A percentile compares a stretch with the other conserved stretches of the same genome.
These are phyloP conservation scores for Hirudinaria manillensis DNA, from an alignment of 2,888 invertebrate species.

Conservation along the genomic window DNA sequence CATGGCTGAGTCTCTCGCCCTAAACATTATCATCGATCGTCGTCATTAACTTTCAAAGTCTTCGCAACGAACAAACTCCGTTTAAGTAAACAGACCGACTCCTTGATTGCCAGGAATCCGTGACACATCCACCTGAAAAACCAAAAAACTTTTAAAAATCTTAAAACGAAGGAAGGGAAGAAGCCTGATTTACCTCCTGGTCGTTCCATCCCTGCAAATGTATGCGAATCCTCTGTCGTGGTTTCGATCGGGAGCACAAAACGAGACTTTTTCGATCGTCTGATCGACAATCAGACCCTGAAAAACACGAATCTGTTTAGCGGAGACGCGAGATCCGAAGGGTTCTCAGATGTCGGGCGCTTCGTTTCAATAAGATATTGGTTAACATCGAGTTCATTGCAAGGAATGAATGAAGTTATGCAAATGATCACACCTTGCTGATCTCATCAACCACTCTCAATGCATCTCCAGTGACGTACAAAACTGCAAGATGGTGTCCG, in stretches of 20 bases:
- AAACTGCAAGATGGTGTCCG: conserved; percentile 55
- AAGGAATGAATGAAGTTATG: neutral
- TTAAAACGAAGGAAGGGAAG: no score
- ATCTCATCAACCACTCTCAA: conserved; percentile 95
- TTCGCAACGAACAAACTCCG: neutral
- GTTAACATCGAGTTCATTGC: neutral
- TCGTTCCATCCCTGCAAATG: conserved; percentile 96
- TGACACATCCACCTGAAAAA: conserved; percentile 94
- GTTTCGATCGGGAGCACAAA: conserved; percentile 96
- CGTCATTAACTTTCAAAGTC: conserved; percentile 5
- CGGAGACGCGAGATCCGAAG: neutral
- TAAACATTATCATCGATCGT: conserved; percentile 47
- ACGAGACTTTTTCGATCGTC: conserved; percentile 99
- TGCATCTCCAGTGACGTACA: conserved; percentile 69
- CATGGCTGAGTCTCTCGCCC: conserved; percentile 95
- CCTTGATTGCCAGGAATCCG: conserved; percentile 89
- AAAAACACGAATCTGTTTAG: neutral
- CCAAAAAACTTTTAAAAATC: neutral
- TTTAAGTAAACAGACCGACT: conserved; percentile 63
- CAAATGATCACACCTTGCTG: conserved; percentile 65
- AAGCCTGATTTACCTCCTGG: conserved; percentile 58
- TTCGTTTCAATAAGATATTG: no score
- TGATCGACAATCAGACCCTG: conserved; percentile 95
- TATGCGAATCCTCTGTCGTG: conserved; percentile 97
- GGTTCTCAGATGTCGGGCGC: no score